A percentile compares a stretch with the other conserved stretches of the same genome.
Evolutionary conservation across 2,113 vertebrate species (phyloP).

Genomic region (Addax nasomaculatus): DNA sequence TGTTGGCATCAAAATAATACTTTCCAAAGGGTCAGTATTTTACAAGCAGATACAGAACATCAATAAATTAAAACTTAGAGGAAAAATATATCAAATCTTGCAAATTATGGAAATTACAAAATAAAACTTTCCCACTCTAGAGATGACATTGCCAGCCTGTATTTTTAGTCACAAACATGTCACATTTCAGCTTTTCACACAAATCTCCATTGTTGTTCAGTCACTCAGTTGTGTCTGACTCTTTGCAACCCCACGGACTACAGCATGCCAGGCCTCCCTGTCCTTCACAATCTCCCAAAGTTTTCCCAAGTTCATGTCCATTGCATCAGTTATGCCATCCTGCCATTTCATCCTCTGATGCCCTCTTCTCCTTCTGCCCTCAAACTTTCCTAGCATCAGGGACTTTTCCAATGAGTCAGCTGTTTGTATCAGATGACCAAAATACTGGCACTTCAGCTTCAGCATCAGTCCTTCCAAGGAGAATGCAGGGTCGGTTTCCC

Average conservation of each 20-base stretch:
- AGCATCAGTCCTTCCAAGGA: neutral
- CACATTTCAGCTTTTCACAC: neutral
- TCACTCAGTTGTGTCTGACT: neutral
- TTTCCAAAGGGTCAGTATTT: constrained; percentile 11
- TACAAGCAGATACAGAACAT: neutral
- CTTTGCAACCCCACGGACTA: neutral
- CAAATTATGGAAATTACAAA: constrained; percentile 32
- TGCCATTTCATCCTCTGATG: neutral
- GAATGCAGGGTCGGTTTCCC: neutral
- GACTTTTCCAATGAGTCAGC: neutral
- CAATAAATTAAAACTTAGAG: constrained; percentile 24
- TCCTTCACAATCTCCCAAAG: neutral
- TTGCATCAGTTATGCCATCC: neutral
- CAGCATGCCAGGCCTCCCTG: neutral
- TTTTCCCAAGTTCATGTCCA: neutral
- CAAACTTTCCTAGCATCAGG: neutral
- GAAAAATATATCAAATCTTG: constrained; percentile 23
- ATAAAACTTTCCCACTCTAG: neutral
- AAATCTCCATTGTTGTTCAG: neutral
- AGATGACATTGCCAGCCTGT: neutral
- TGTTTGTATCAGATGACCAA: neutral
- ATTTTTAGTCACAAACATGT: constrained; percentile 14
- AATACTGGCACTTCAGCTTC: neutral
- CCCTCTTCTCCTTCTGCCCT: neutral
- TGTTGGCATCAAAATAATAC: neutral